phyloP scores from a whole-genome alignment of 2,888 invertebrate genomes.

The Platycheirus albimanus region DNA sequence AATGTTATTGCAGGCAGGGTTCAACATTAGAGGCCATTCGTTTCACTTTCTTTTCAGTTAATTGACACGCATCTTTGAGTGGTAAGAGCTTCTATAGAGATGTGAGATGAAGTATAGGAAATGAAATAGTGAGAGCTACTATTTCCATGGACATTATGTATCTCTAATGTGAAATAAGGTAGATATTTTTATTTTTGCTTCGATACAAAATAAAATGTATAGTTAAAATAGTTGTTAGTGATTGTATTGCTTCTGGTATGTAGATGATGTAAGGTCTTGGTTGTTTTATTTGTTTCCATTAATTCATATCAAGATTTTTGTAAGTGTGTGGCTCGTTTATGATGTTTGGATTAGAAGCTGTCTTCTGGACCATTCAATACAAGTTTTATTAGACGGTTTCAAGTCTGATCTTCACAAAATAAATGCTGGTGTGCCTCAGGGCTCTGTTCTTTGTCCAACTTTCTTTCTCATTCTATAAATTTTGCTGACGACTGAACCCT shows the following conservation, averaged over 20 bases:
- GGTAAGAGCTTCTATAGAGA: not conserved
- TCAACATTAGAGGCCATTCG: constrained; percentile 58
- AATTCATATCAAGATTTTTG: not conserved
- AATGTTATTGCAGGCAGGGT: constrained; percentile 16
- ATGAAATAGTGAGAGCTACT: not conserved
- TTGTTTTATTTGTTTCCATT: not conserved
- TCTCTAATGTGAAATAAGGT: constrained; percentile 17
- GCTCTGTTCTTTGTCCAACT: no score
- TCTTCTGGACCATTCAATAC: no score
- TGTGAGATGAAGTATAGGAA: not conserved
- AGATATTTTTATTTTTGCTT: not conserved
- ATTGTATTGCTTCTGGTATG: not conserved
- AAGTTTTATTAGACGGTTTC: no score
- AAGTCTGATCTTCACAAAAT: no score
- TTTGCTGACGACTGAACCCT: no score
- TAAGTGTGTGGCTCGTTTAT: no score
- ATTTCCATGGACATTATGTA: not conserved
- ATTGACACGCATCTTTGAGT: constrained; percentile 48
- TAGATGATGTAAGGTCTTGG: not conserved
- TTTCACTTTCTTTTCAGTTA: constrained; percentile 64
- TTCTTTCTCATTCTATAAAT: no score
- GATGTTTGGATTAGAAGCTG: no score
- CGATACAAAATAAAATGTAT: no score
- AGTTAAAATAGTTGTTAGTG: not conserved
- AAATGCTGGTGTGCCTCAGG: no score